Evolutionary conservation across 2,888 invertebrate genomes (phyloP), one percentile per base, ranked within the genome.

Genomic region (Odontomyia ornata): DNA sequence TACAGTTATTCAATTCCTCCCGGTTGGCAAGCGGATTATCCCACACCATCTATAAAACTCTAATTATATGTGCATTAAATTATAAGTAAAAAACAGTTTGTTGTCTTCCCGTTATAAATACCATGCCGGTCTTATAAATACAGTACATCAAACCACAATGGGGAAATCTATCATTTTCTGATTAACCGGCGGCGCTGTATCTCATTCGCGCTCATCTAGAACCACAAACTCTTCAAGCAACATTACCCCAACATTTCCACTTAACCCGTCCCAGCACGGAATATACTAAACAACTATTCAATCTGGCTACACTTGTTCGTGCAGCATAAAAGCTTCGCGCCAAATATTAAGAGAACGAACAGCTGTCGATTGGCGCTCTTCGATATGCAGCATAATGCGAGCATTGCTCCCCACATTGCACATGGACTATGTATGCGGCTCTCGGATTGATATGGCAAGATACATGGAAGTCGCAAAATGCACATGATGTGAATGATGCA

Each of bases 311-410:
- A 9, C 65, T 15, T 25, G 28, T 11, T 9, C 21, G 9, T n/a
- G 69, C 69, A 69, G 46, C 69, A 69, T 69, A 69, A 69, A 69
- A 69, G 69, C 69, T 69, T 47, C 46, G 23, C 47, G 46, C 23
- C 36, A 47, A 11, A 69, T n/a, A 47, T 30, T 69, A 69, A 69
- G 69, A 69, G 69, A 69, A 18, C 30, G 7, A 15, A 5, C 64
- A 18, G 9, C 13, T 25, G n/a, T 13, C 46, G 18, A 28, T 1
- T n/a, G 0, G 65, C 21, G 30, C 65, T 65, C 65, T 65, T 65
- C 18, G 30, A 36, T n/a, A 28, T 15, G 64, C 64, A 36, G 36
- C 36, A 36, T 36, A 3, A 36, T 36, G 15, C 28, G 30, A 15
- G 18, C 64, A 65, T 21, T 18, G 36, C 27, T 69, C 69, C 46